Evolutionary conservation across 1,140 invertebrate genomes (phyloP).

Genomic region (Anadara kagoshimensis): DNA sequence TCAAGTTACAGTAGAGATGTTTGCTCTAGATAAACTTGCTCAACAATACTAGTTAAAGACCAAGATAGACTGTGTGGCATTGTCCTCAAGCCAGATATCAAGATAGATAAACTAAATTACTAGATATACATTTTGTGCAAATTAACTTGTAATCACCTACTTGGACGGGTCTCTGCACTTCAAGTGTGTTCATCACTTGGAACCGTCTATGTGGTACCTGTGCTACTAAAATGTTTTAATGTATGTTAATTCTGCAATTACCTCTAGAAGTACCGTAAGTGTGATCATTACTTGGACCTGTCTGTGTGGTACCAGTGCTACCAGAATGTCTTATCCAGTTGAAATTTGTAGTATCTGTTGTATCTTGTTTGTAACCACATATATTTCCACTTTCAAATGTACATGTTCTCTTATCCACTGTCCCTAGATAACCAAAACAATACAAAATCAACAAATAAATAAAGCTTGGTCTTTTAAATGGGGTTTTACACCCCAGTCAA

Average conservation of each 20-base stretch:
- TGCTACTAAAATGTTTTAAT: conserved; percentile 80
- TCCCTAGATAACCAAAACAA: background rate
- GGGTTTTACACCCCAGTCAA: background rate
- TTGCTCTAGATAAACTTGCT: too few species aligned
- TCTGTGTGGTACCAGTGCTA: conserved; percentile 38
- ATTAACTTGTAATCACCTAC: too few species aligned
- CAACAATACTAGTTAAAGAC: too few species aligned
- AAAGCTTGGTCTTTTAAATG: background rate
- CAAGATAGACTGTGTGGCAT: too few species aligned
- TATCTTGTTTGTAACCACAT: conserved; percentile 67
- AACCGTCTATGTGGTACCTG: too few species aligned
- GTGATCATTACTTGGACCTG: conserved; percentile 59
- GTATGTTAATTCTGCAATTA: conserved; percentile 70
- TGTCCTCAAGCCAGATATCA: too few species aligned
- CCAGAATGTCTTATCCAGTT: conserved; percentile 52
- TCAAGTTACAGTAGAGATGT: too few species aligned
- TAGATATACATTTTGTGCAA: too few species aligned
- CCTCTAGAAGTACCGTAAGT: conserved; percentile 51
- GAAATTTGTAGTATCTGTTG: conserved; percentile 43
- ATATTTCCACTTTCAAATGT: conserved; percentile 63
- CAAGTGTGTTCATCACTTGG: too few species aligned
- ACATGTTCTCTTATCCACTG: conserved; percentile 41
- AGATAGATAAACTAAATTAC: too few species aligned
- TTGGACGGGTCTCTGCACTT: too few species aligned
- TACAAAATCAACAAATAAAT: background rate